Percentiles rank a stretch among this genome's conserved stretches.
phyloP scores from a whole-genome alignment of 2,113 vertebrate genomes.

The Serinus canaria region DNA sequence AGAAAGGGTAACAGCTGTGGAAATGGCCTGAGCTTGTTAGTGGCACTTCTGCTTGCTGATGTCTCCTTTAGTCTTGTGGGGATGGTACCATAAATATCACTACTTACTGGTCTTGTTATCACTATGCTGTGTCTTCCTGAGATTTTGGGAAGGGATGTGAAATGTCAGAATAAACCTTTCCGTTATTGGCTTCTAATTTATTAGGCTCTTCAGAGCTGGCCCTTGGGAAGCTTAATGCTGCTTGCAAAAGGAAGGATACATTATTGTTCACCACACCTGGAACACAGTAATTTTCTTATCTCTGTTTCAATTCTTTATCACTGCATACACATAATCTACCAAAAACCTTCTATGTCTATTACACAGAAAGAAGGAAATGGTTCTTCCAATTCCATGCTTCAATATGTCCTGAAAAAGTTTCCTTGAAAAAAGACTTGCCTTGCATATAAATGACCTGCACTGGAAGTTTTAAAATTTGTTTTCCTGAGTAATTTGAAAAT shows the following conservation, averaged over 20 bases:
- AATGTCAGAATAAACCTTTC: neutral
- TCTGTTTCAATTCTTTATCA: neutral
- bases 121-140: neutral
- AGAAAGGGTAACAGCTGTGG: neutral
- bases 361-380: neutral
- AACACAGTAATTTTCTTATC: neutral
- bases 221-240: neutral
- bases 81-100: neutral
- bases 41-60: neutral
- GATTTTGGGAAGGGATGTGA: neutral
- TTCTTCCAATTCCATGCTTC: neutral
- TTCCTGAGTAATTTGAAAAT: neutral
- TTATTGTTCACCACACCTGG: neutral
- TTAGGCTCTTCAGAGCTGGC: neutral
- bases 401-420: conserved; percentile 5
- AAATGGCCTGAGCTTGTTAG: neutral
- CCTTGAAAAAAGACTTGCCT: neutral
- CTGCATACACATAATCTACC: neutral
- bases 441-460: neutral
- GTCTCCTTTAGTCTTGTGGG: neutral
- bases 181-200: neutral
- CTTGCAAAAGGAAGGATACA: neutral
- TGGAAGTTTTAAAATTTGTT: neutral
- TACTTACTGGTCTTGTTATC: neutral
- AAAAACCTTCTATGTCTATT: neutral